Evolutionary conservation across 1,140 invertebrate species (phyloP), one percentile per base, ranked within the genome.

Genomic region (Amyelois transitella): DNA sequence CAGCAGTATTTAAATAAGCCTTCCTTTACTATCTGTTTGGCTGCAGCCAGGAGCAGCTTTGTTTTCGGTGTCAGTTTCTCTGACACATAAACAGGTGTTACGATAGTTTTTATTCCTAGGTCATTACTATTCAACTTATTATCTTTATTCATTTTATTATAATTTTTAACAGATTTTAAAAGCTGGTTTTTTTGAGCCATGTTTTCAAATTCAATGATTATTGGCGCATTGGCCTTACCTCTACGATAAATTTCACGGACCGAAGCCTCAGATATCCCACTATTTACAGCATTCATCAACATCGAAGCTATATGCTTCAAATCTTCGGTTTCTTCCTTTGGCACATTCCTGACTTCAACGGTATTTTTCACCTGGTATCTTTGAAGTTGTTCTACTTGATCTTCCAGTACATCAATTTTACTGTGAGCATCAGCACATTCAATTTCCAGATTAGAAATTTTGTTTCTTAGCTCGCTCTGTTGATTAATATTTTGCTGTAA

Each of bases 1-100:
- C 51, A 53, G 38, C 51, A 53, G 38, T 43, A 53, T 10, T 53
- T 53, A 12, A 53, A 43, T 6, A 18, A n/a, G 0, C 38, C 51
- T 12, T 53, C 25, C 3, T 4, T 24, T 1, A 53, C 19, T 21
- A 53, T 32, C 8, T 14, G 19, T 19, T 53, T 53, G 2, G 28
- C 51, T n/a, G 18, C 20, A 19, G 17, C 1, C 14, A 53, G 20
- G 21, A 53, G 8, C 18, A n/a, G 18, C 21, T 53, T 53, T 0
- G 20, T 18, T 21, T 53, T 53, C 2, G 17, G 10, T 12, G 51
- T 43, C 17, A 53, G 19, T 14, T n/a, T 18, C 21, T 53, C 51
- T 2, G 51, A 53, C 1, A 53, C 25, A 43, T 53, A 53, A 14
- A 53, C 28, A 14, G 17, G 25, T 5, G 7, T 7, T 18, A 17